These are phyloP conservation scores for Prorops nasuta DNA, from an alignment of 1,140 invertebrate genomes.

Conservation along the genomic window DNA sequence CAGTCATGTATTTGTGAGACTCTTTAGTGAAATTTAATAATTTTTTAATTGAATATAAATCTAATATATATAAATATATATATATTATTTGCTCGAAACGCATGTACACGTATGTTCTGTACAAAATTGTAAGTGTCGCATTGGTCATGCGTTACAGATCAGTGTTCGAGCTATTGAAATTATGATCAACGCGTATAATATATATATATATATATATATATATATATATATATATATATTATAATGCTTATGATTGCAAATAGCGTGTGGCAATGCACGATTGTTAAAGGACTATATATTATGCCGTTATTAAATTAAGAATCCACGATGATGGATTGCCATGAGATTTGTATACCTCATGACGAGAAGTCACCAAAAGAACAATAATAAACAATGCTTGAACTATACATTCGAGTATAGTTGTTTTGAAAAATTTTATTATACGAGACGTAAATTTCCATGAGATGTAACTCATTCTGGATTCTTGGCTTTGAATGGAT, in stretches of 20 bases:
- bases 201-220: slow-evolving; percentile 19
- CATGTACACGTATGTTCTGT: slow-evolving; percentile 26
- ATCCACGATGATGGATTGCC: too few relatives aligned
- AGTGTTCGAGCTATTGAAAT: slow-evolving; percentile 8
- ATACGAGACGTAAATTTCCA: too few relatives aligned
- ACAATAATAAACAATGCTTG: too few relatives aligned
- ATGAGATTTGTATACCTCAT: too few relatives aligned
- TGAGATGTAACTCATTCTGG: background rate
- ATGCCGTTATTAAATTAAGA: too few relatives aligned
- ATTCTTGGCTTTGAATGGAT: background rate
- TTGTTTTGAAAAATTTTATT: too few relatives aligned
- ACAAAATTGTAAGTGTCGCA: slow-evolving; percentile 18
- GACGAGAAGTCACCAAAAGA: too few relatives aligned
- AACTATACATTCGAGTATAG: too few relatives aligned
- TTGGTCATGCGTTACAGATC: slow-evolving; percentile 15
- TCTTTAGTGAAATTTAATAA: slow-evolving; percentile 12
- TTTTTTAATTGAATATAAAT: slow-evolving; percentile 8
- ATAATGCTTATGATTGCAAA: background rate
- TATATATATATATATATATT: slow-evolving; percentile 20
- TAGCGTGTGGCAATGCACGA: background rate
- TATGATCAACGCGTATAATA: slow-evolving; percentile 10
- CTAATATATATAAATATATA: too few relatives aligned
- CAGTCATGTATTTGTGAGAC: slow-evolving; percentile 33
- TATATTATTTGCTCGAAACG: too few relatives aligned
- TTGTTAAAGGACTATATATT: background rate